phyloP scores from a whole-genome alignment of 2,888 invertebrate species.

The Cloeon dipterum region DNA sequence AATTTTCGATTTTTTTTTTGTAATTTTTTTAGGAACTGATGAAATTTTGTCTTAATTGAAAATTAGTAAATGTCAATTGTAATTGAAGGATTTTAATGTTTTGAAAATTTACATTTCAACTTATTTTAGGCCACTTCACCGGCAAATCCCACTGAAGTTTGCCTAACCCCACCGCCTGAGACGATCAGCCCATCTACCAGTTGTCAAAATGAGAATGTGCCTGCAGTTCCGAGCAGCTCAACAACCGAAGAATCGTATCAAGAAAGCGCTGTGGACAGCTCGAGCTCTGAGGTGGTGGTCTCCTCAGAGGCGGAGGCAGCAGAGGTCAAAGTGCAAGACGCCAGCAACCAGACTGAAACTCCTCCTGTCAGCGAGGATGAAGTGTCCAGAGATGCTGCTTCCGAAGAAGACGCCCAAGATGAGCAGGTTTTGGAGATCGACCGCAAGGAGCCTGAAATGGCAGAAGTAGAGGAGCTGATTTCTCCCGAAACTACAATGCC shows the following conservation, averaged over 20 bases:
- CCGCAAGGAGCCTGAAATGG: background rate
- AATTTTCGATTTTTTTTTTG: too few species aligned
- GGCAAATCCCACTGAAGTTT: slow-evolving; percentile 21
- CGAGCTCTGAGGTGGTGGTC: background rate
- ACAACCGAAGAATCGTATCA: background rate
- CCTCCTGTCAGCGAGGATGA: slow-evolving; percentile 44
- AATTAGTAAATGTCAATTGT: background rate
- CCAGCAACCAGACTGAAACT: slow-evolving; percentile 63
- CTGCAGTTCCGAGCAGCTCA: background rate
- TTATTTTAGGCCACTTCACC: slow-evolving; percentile 19
- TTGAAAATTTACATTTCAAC: background rate
- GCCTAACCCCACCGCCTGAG: slow-evolving; percentile 38
- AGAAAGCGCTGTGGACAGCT: background rate
- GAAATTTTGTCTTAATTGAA: too few species aligned
- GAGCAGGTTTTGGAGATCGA: background rate
- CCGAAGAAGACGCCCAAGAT: slow-evolving; percentile 2
- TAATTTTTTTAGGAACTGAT: too few species aligned
- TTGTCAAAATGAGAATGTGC: slow-evolving; percentile 17
- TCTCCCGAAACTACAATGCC: slow-evolving; percentile 5
- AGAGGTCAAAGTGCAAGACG: slow-evolving; percentile 50
- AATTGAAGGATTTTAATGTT: background rate
- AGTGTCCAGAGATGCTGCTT: slow-evolving; percentile 2
- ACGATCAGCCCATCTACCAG: slow-evolving; percentile 20
- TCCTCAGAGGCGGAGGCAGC: slow-evolving; percentile 3
- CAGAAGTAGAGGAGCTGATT: background rate